Base-by-base conservation (phyloP, 2,888 invertebrate species). In the Idaea dimidiata region DNA sequence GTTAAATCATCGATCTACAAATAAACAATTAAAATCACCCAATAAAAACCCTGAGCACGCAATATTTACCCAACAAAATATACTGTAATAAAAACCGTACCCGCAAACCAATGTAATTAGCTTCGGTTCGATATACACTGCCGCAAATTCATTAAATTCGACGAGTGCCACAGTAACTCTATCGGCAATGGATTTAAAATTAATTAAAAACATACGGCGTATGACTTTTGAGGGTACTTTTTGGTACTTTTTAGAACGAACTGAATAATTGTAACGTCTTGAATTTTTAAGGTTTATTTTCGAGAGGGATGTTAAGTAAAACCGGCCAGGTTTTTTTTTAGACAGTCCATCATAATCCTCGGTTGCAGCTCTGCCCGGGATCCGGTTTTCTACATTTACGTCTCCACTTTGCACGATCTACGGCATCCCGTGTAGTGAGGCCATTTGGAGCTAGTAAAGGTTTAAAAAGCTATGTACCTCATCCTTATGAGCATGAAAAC, bases 161-260 rank as follows among this genome's bases (percentile, higher is more conserved):
- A 5, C 16, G 61, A 17, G 57, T 57, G 55, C 53, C 16, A 14
- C 18, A 16, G 57, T 56, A 31, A 62, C 66, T 66, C 62, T 62
- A 66, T 66, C 66, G 64, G 63, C 66, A 64, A 66, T 66, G 66
- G 66, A 66, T 66, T 66, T 66, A 66, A 66, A 64, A 66, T 66
- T 66, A 66, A 66, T 66, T 66, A 66, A 66, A 66, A 66, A 66
- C 66, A 66, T 64, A 66, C 66, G 66, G 60, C 31, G 62, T 17
- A 56, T 56, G 56, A 56, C 18, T 56, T 18, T 18, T 56, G 3
- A 56, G 14, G 18, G 17, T 17, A 18, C 18, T 43, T 43, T 43
- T 43, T 43, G 43, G 43, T 43, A 43, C 5, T 43, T 43, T 43
- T 43, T 10, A 14, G 43, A 24, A 24, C 24, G 24, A 24, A 24